Evolutionary conservation across 2,888 invertebrate species (phyloP).

Genomic region (Dicycla oo): DNA sequence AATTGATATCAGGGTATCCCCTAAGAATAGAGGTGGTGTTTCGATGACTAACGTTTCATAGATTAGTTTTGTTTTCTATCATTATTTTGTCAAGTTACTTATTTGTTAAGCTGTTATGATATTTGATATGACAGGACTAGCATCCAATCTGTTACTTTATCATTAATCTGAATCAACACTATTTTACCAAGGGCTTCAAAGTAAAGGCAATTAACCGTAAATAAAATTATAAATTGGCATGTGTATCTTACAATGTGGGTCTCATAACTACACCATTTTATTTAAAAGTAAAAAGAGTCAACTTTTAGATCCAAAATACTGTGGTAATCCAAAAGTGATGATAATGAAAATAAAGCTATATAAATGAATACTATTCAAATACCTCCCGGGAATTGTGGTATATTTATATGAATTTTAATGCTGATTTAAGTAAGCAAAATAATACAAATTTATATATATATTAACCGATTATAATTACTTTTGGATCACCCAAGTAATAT

Average conservation of each 20-base stretch:
- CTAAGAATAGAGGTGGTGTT: constrained; percentile 76
- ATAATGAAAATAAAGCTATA: too few relatives aligned
- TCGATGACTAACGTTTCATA: constrained; percentile 73
- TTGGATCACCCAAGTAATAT: too few relatives aligned
- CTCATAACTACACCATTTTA: neutral
- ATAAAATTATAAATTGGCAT: neutral
- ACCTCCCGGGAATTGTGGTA: too few relatives aligned
- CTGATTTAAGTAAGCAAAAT: too few relatives aligned
- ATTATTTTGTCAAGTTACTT: neutral
- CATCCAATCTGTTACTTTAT: neutral
- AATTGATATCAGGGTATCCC: constrained; percentile 90
- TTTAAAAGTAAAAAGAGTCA: too few relatives aligned
- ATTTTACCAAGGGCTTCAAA: neutral
- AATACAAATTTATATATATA: too few relatives aligned
- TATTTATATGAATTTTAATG: too few relatives aligned
- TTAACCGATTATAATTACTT: too few relatives aligned
- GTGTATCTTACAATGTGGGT: neutral
- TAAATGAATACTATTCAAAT: too few relatives aligned
- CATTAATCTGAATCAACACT: neutral
- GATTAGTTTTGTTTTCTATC: neutral
- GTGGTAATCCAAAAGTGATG: too few relatives aligned
- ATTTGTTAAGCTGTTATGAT: neutral
- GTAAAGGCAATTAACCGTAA: neutral
- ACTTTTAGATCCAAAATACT: too few relatives aligned
- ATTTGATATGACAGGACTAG: neutral